A percentile compares a stretch with the other conserved stretches of the same genome.
These are phyloP conservation scores for Ifrita kowaldi DNA, from an alignment of 2,113 vertebrate species.

Conservation along the genomic window DNA sequence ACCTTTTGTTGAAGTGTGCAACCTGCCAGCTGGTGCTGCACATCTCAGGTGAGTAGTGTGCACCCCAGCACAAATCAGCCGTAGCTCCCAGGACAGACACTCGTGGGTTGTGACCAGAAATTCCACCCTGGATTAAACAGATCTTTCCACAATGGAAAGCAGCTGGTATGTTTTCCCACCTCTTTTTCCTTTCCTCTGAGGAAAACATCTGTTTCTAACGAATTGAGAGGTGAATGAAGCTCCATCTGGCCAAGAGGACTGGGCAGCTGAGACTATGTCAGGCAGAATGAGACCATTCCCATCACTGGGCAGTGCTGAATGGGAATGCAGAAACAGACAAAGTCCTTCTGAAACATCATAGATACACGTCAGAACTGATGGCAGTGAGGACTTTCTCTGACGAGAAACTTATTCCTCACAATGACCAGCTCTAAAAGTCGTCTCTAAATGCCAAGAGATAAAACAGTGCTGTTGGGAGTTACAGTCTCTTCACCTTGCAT, in stretches of 20 bases:
- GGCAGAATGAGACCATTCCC: fast-evolving
- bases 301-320: background rate
- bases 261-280: background rate
- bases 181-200: background rate
- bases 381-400: background rate
- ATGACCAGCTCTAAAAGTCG: background rate
- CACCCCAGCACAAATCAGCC: background rate
- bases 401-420: background rate
- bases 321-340: background rate
- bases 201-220: constrained; percentile 15
- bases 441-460: background rate
- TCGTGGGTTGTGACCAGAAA: background rate
- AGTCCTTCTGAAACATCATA: background rate
- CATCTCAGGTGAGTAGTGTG: background rate
- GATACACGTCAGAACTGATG: background rate
- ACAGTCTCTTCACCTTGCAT: background rate
- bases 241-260: background rate
- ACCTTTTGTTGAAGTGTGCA: background rate
- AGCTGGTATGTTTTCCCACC: background rate
- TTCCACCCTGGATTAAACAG: background rate
- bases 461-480: background rate
- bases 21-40: background rate
- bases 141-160: background rate
- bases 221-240: background rate
- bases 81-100: background rate